Percentiles rank a stretch among this genome's conserved stretches.
phyloP scores from a whole-genome alignment of 2,113 vertebrate species.

The Otocyon megalotis region DNA sequence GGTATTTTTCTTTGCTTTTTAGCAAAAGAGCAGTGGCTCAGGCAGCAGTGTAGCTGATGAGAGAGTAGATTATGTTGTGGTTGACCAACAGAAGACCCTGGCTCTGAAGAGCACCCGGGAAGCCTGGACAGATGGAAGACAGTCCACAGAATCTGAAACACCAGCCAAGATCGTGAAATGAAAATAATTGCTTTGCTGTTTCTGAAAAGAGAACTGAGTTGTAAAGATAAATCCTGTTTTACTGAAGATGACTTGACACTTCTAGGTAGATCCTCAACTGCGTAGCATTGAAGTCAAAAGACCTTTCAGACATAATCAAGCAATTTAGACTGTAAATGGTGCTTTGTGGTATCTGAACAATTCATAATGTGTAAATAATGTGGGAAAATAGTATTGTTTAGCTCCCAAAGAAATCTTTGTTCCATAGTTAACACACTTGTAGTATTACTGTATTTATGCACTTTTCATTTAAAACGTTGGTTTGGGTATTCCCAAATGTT shows the following conservation, averaged over 20 bases:
- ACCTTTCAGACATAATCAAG: constrained; percentile 62
- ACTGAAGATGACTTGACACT: constrained; percentile 41
- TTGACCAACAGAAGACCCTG: constrained; percentile 97
- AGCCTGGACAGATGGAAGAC: constrained; percentile 97
- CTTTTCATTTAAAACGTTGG: constrained; percentile 87
- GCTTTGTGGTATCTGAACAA: constrained; percentile 84
- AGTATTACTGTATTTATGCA: constrained; percentile 91
- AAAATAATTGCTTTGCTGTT: constrained; percentile 62
- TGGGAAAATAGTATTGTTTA: constrained; percentile 83
- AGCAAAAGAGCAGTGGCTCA: constrained; percentile 96
- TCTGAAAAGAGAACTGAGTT: not conserved
- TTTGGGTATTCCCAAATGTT: constrained; percentile 84
- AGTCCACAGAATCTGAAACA: constrained; percentile 96
- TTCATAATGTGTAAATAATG: constrained; percentile 86
- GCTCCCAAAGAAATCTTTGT: constrained; percentile 82
- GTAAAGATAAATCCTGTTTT: constrained; percentile 8
- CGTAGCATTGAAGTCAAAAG: constrained; percentile 67
- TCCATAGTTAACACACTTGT: constrained; percentile 86
- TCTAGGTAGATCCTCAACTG: not conserved
- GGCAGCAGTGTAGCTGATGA: constrained; percentile 95
- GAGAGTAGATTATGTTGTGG: constrained; percentile 98
- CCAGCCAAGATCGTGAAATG: constrained; percentile 94
- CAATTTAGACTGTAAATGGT: constrained; percentile 75
- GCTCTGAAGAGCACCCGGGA: constrained; percentile 97
- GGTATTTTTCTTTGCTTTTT: constrained; percentile 41